Evolutionary conservation across 2,797 vertebrate genomes (phyloP).

Genomic region (Gymnothorax reevesii): DNA sequence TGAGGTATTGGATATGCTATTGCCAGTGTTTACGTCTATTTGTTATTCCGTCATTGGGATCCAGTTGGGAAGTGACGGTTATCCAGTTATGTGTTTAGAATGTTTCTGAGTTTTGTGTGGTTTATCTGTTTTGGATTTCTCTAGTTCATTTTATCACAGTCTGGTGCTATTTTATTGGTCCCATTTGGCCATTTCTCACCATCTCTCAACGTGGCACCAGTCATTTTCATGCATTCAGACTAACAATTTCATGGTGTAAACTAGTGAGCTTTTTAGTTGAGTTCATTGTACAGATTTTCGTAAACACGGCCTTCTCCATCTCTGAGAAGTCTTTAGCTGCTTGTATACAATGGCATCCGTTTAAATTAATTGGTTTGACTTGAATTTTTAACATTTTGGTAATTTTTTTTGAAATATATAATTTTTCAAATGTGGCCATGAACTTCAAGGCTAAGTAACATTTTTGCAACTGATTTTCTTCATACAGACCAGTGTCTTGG

Average conservation of each 20-base stretch:
- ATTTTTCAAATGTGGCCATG: slow-evolving; percentile 1
- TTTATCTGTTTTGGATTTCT: neutral
- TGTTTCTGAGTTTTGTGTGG: slow-evolving; percentile 10
- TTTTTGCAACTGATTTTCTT: neutral
- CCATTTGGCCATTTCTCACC: slow-evolving; percentile 6
- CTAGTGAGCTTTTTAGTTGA: slow-evolving; percentile 12
- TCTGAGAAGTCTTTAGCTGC: slow-evolving; percentile 28
- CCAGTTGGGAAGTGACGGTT: neutral
- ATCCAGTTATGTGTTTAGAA: neutral
- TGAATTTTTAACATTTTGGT: neutral
- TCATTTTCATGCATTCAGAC: neutral
- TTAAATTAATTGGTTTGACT: slow-evolving; percentile 24
- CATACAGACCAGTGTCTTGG: neutral
- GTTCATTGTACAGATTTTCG: slow-evolving; percentile 39
- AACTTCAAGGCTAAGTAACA: neutral
- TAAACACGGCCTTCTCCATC: slow-evolving; percentile 6
- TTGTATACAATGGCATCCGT: slow-evolving; percentile 34
- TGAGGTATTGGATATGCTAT: slow-evolving; percentile 13
- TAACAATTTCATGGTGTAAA: slow-evolving; percentile 12
- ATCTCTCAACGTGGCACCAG: neutral
- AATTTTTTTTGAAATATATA: neutral
- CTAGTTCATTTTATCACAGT: slow-evolving; percentile 10
- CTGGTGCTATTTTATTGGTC: slow-evolving; percentile 31
- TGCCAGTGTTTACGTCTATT: slow-evolving; percentile 17
- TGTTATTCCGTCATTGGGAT: neutral